Percentiles rank a stretch among this genome's conserved stretches.
Conservation (phyloP, 2,113 vertebrate species). For the Lepus americanus region DNA sequence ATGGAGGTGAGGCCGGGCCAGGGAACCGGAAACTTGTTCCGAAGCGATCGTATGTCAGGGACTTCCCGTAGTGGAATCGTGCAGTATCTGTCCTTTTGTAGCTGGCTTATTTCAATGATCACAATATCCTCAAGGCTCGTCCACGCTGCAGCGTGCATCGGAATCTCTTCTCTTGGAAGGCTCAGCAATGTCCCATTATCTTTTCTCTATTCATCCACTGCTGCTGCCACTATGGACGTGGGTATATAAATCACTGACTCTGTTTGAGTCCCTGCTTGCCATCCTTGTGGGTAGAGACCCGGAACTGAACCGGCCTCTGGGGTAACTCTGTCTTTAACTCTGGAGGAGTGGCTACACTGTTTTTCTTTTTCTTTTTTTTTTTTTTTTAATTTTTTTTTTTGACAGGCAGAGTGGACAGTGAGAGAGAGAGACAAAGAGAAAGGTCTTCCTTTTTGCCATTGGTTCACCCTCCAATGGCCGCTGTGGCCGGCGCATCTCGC, state of each 20-base stretch:
- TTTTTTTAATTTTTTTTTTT: too few species aligned
- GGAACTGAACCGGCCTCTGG: too few species aligned
- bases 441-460: too few species aligned
- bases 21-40: background rate
- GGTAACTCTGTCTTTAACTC: background rate
- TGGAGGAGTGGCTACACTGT: background rate
- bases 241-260: background rate
- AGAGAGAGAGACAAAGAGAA: too few species aligned
- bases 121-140: background rate
- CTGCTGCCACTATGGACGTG: background rate
- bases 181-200: background rate
- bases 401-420: too few species aligned
- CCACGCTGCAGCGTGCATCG: fast-evolving
- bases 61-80: background rate
- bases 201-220: background rate
- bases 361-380: too few species aligned
- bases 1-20: background rate
- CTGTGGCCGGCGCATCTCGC: too few species aligned
- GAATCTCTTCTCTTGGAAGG: background rate
- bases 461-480: too few species aligned
- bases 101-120: background rate
- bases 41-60: background rate
- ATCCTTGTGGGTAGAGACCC: too few species aligned
- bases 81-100: background rate
- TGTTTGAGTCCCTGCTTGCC: background rate